Base-by-base conservation (phyloP, 2,797 vertebrate genomes). In the Danio albolineatus region DNA sequence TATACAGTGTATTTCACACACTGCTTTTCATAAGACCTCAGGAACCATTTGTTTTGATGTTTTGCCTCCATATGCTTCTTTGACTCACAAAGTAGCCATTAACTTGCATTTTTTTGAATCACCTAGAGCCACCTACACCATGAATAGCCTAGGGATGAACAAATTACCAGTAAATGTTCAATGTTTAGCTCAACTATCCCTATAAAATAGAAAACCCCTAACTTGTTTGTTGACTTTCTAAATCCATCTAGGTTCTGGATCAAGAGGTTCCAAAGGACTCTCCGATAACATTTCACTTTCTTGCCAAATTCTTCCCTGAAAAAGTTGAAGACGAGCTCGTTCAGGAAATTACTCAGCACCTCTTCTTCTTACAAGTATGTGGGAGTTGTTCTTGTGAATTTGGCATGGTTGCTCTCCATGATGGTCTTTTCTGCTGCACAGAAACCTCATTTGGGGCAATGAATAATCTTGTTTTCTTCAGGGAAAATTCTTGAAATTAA, bases 241-340 rank as follows among this genome's bases (percentile, higher is more conserved):
- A 48, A 28, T 49, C 10, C 78, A 38, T 49, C 4, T 84, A 98
- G 97, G 95, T 98, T 84, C 90, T 98, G 89, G 96, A 97, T 88
- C 96, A 98, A 90, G 96, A 98, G 86, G 94, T 98, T 82, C 97
- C 97, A 36, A 98, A 97, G 84, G 97, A 98, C 86, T 96, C 95
- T 70, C 96, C 96, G 2, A 90, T 97, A 89, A 96, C 94, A 41
- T 97, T 97, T 94, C 91, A 94, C 81, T 98, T 98, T 89, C 88
- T 98, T 85, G 96, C 96, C 0, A 98, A 97, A 86, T 98, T 98
- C 86, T 98, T 97, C 83, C 97, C 97, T 14, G 97, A 98, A 91
- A 97, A 97, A 84, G 96, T 97, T 38, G 96, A 97, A 83, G 96
- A 97, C 53, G 97, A 98, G 79, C 92, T 98, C 7, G 93, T 98